Base-by-base conservation (phyloP, 2,888 invertebrate species). In the Brachypalpus laphriformis region DNA sequence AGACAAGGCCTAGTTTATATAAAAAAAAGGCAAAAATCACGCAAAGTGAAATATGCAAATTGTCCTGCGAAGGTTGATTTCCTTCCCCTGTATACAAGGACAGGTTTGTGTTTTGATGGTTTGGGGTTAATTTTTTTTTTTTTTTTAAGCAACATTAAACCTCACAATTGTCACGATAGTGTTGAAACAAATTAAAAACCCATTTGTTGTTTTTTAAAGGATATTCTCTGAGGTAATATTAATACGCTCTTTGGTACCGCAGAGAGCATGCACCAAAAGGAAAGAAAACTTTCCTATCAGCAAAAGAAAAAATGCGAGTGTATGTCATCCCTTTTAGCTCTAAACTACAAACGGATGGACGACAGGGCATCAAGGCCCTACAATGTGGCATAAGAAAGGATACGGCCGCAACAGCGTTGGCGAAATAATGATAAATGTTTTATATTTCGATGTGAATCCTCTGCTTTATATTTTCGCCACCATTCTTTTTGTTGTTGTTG, bases 201-300 rank as follows among this genome's bases (percentile, higher is more conserved):
- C 90, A 91, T 91, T 91, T 90, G 89, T 90, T 89, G n/a, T 90
- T 89, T 89, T 89, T 91, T 89, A 90, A 89, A 88, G 88, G 87
- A 87, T 89, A 88, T 88, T 83, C 89, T 89, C 88, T 45, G 87
- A 88, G 89, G 88, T 88, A 87, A 87, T 88, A 89, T 87, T 88
- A 88, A 88, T 87, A 80, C 57, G 65, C 80, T 66, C 81, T 85
- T 85, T 70, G 45, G 47, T 65, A 74, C 56, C 63, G 18, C 18
- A 56, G 49, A 47, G 40, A 40, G 14, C 34, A 47, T 6, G n/a
- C 8, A 40, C 34, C 31, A n/a, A 37, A 63, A 59, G 49, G n/a
- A 61, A n/a, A 25, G 42, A 28, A 61, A 37, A 37, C 31, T 66
- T 34, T 54, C 25, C 59, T 37, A 76, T 72, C 61, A 68, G 63